Evolutionary conservation across 1,140 invertebrate genomes (phyloP).

Genomic region (Sitophilus oryzae): DNA sequence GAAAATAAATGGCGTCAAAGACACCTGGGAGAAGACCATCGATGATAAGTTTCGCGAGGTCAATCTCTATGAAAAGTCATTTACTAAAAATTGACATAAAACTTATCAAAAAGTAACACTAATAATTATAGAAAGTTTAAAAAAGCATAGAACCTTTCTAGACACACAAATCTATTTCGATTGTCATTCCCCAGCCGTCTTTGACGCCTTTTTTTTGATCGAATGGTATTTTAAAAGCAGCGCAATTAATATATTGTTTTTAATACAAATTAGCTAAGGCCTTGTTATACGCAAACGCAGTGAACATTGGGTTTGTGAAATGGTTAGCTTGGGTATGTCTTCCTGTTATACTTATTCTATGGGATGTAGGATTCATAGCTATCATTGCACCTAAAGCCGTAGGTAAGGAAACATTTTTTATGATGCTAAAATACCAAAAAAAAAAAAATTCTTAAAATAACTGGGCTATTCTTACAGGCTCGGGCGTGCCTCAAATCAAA

Average conservation of each 20-base stretch:
- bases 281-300: constrained; percentile 82
- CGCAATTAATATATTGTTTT: background rate
- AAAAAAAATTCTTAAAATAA: background rate
- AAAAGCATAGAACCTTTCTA: too few species aligned
- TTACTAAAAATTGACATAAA: too few species aligned
- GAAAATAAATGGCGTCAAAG: too few species aligned
- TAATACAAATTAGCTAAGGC: constrained; percentile 62
- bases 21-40: too few species aligned
- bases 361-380: constrained; percentile 90
- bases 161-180: too few species aligned
- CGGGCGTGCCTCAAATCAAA: constrained; percentile 99
- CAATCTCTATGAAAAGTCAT: too few species aligned
- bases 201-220: too few species aligned
- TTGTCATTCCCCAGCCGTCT: too few species aligned
- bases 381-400: constrained; percentile 90
- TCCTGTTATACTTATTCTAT: constrained; percentile 82
- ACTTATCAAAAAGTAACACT: too few species aligned
- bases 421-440: background rate
- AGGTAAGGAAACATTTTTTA: constrained; percentile 50
- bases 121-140: too few species aligned
- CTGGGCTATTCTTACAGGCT: constrained; percentile 55
- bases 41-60: too few species aligned
- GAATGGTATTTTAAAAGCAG: too few species aligned
- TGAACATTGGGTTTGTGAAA: constrained; percentile 69
- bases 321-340: constrained; percentile 90